Conservation (phyloP, 2,797 vertebrate species). For the Phalloptychus januarius region DNA sequence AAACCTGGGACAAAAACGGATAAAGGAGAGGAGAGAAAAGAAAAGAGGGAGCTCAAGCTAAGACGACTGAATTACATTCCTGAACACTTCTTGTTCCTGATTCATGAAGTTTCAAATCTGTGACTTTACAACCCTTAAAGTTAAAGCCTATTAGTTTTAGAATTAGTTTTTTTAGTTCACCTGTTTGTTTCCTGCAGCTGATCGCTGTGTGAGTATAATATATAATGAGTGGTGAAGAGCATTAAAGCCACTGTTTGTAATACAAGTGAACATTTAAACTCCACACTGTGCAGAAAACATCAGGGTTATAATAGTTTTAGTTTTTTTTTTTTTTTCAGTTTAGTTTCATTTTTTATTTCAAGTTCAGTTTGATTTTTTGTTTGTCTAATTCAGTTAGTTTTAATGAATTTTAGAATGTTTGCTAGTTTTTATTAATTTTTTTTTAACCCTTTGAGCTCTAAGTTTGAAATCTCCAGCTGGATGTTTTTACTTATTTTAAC, state of each 20-base stretch:
- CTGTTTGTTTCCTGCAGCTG: background rate
- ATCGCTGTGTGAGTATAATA: background rate
- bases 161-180: background rate
- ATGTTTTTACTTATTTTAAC: too few species aligned
- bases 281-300: background rate
- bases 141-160: too few species aligned
- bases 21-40: slow-evolving; percentile 10
- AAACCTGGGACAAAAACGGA: slow-evolving; percentile 37
- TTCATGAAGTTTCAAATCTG: slow-evolving; percentile 1
- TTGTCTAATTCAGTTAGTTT: too few species aligned
- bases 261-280: background rate
- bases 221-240: background rate
- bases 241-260: background rate
- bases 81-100: slow-evolving; percentile 5
- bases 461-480: too few species aligned
- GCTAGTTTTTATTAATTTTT: too few species aligned
- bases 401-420: too few species aligned
- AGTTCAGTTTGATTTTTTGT: too few species aligned
- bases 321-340: background rate
- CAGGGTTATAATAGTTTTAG: background rate
- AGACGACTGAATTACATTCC: slow-evolving; percentile 48
- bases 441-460: too few species aligned
- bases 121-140: background rate
- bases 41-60: slow-evolving; percentile 30
- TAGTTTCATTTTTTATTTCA: too few species aligned